A percentile compares a stretch with the other conserved stretches of the same genome.
Evolutionary conservation across 2,888 invertebrate species (phyloP).

Genomic region (Ophion costatus): DNA sequence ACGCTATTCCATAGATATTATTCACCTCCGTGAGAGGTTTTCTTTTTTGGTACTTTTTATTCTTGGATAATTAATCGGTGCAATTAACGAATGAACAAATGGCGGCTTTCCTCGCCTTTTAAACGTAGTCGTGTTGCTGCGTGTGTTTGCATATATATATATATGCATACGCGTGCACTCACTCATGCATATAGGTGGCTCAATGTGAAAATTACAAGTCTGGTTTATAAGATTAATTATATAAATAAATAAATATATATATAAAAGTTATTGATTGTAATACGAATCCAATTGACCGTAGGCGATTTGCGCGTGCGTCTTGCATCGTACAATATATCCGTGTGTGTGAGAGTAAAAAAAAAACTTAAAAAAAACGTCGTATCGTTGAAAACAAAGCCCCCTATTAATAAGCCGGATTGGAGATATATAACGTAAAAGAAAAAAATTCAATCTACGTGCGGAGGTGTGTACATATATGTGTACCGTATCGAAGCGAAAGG

Average conservation of each 20-base stretch:
- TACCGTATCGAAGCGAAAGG: background rate
- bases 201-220: slow-evolving; percentile 79
- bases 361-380: slow-evolving; percentile 4
- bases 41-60: background rate
- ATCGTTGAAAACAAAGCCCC: slow-evolving; percentile 23
- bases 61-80: slow-evolving; percentile 11
- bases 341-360: slow-evolving; percentile 9
- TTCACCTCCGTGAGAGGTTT: background rate
- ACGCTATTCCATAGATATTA: slow-evolving; percentile 29
- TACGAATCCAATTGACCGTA: slow-evolving; percentile 67
- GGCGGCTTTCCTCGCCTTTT: slow-evolving; percentile 71
- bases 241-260: slow-evolving; percentile 56
- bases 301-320: slow-evolving; percentile 46
- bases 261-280: slow-evolving; percentile 65
- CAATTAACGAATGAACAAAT: slow-evolving; percentile 54
- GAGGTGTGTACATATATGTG: background rate
- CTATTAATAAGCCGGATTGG: slow-evolving; percentile 38
- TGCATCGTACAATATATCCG: slow-evolving; percentile 44
- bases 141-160: background rate
- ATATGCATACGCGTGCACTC: background rate
- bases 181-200: slow-evolving; percentile 73
- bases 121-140: slow-evolving; percentile 70
- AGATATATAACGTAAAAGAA: background rate
- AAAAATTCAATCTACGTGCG: background rate
- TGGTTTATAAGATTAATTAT: slow-evolving; percentile 74